phyloP scores from a whole-genome alignment of 2,888 invertebrate species.

The Tanytarsus gracilentus region DNA sequence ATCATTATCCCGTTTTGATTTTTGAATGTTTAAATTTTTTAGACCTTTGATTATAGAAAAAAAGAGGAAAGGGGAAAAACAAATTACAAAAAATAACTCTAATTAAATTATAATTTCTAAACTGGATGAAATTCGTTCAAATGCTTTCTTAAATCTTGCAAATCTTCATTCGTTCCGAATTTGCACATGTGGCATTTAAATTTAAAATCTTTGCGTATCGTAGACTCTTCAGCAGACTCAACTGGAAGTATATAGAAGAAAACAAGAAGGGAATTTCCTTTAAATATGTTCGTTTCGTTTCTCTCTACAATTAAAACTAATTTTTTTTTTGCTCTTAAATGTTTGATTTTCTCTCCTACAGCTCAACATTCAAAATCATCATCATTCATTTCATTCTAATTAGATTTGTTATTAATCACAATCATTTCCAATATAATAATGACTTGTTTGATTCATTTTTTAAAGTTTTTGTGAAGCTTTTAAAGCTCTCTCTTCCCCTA shows the following conservation, averaged over 20 bases:
- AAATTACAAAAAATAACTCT: too few relatives aligned
- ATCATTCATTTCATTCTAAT: constrained; percentile 20
- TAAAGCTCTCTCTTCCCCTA: too few relatives aligned
- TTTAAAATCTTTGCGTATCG: not conserved
- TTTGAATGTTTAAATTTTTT: not conserved
- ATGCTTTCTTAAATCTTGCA: constrained; percentile 11
- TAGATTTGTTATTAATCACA: constrained; percentile 6
- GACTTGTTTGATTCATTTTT: too few relatives aligned
- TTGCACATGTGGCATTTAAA: constrained; percentile 11
- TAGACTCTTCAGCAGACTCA: not conserved
- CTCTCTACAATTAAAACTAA: too few relatives aligned
- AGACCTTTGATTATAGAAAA: not conserved
- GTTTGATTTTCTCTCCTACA: not conserved
- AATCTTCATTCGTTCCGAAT: constrained; percentile 4
- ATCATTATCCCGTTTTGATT: not conserved
- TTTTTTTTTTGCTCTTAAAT: too few relatives aligned
- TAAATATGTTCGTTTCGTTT: too few relatives aligned
- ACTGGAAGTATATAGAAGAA: constrained; percentile 7
- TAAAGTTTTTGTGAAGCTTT: too few relatives aligned
- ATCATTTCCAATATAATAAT: not conserved
- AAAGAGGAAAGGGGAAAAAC: too few relatives aligned
- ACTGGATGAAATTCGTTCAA: constrained; percentile 4
- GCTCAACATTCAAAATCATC: too few relatives aligned
- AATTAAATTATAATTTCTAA: too few relatives aligned
- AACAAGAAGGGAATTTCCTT: too few relatives aligned